Evolutionary conservation across 2,113 vertebrate genomes (phyloP).

Genomic region (Pantherophis guttatus): DNA sequence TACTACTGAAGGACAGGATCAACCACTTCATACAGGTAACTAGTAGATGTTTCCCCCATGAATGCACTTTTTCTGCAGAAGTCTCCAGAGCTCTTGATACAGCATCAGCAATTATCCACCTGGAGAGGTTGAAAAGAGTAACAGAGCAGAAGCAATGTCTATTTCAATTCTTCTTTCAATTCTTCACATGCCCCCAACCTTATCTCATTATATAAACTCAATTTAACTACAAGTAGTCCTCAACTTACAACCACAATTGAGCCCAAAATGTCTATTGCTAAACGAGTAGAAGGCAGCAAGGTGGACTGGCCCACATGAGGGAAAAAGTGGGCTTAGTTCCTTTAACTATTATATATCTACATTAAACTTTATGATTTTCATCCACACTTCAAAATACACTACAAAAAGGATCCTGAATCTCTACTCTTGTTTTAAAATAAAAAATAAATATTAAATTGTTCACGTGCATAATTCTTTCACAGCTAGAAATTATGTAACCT

Average conservation of each 20-base stretch:
- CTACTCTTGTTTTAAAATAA: not conserved
- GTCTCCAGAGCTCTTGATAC: constrained; percentile 70
- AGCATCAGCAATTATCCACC: constrained; percentile 84
- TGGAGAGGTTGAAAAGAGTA: constrained; percentile 52
- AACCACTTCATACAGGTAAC: constrained; percentile 78
- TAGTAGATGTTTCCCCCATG: constrained; percentile 78
- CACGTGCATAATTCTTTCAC: not conserved
- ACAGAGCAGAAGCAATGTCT: not conserved
- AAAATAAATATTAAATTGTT: not conserved
- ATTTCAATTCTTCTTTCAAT: not conserved
- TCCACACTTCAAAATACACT: not conserved
- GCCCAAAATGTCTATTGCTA: not conserved
- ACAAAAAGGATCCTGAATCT: not conserved
- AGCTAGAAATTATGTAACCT: not conserved
- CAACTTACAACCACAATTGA: not conserved
- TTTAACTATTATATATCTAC: not conserved
- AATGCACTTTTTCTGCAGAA: constrained; percentile 57
- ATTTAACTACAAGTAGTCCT: not conserved
- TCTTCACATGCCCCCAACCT: not conserved
- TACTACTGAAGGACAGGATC: constrained; percentile 61
- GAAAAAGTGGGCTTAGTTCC: not conserved
- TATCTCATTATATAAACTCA: not conserved
- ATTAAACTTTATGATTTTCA: not conserved
- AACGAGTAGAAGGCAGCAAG: not conserved
- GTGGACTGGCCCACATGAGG: not conserved